Conservation (phyloP, 2,113 vertebrate genomes). For the Cebidichthys violaceus region DNA sequence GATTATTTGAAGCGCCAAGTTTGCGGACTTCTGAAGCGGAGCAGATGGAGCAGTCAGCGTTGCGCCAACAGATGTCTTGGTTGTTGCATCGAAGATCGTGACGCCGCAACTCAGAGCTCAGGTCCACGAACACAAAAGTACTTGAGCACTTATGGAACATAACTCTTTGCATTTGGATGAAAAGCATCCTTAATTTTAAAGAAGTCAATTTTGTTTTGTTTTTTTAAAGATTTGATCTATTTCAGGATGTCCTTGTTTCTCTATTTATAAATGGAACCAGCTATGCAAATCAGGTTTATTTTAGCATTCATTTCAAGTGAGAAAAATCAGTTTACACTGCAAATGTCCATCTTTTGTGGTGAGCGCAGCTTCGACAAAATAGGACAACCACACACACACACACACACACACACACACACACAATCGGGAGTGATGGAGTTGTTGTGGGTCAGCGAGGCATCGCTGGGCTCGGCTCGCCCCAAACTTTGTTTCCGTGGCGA, state of each 20-base stretch:
- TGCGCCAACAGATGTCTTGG: not conserved
- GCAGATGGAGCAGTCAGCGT: not conserved
- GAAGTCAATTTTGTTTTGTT: not conserved
- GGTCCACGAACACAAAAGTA: not conserved
- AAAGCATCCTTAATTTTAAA: constrained; percentile 14
- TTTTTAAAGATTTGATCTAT: not conserved
- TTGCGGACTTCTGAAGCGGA: not conserved
- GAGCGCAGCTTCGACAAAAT: not conserved
- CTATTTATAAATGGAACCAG: not conserved
- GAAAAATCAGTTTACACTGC: not conserved
- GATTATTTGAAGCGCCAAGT: not conserved
- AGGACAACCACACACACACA: not conserved
- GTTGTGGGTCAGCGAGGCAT: constrained; percentile 60
- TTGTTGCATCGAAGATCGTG: not conserved
- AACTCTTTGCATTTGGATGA: not conserved
- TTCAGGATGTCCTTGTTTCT: constrained; percentile 9
- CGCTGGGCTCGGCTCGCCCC: constrained; percentile 14
- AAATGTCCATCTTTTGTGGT: not conserved
- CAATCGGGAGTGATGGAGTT: constrained; percentile 5
- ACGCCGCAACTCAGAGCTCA: not conserved
- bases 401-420: not conserved
- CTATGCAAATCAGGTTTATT: constrained; percentile 29
- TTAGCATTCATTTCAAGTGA: not conserved
- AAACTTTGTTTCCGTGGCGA: constrained; percentile 34
- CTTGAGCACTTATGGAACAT: not conserved